A percentile compares a stretch with the other conserved stretches of the same genome.
Evolutionary conservation across 2,797 vertebrate genomes (phyloP).

Genomic region (Chaetophractus vellerosus): DNA sequence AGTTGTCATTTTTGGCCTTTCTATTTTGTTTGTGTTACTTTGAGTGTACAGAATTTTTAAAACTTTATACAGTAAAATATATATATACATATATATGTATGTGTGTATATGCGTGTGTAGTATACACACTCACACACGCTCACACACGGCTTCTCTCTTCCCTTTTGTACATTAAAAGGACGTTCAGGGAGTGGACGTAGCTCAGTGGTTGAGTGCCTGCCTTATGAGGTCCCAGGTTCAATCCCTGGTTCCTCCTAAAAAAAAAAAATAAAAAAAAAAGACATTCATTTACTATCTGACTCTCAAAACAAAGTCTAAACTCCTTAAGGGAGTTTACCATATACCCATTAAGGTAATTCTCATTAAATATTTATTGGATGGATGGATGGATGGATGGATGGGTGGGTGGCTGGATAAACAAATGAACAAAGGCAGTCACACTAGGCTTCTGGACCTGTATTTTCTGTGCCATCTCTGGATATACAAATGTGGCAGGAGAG

Average conservation of each 20-base stretch:
- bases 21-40: constrained; percentile 32
- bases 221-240: too few relatives aligned
- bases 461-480: not conserved
- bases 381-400: too few relatives aligned
- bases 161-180: not conserved
- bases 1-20: constrained; percentile 28
- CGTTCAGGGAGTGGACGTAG: not conserved
- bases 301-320: not conserved
- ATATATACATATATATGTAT: not conserved
- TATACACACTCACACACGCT: too few relatives aligned
- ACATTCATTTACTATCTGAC: not conserved
- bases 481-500: not conserved
- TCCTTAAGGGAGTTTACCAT: not conserved
- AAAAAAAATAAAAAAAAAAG: too few relatives aligned
- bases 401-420: not conserved
- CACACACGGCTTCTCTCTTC: not conserved
- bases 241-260: too few relatives aligned
- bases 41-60: constrained; percentile 31
- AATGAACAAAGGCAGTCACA: not conserved
- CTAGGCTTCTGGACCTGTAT: not conserved
- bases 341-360: not conserved
- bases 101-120: too few relatives aligned
- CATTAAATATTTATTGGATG: not conserved
- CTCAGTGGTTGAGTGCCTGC: too few relatives aligned
- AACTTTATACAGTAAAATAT: not conserved